Conservation (phyloP, 2,113 vertebrate species). For the Proterorhinus semilunaris region DNA sequence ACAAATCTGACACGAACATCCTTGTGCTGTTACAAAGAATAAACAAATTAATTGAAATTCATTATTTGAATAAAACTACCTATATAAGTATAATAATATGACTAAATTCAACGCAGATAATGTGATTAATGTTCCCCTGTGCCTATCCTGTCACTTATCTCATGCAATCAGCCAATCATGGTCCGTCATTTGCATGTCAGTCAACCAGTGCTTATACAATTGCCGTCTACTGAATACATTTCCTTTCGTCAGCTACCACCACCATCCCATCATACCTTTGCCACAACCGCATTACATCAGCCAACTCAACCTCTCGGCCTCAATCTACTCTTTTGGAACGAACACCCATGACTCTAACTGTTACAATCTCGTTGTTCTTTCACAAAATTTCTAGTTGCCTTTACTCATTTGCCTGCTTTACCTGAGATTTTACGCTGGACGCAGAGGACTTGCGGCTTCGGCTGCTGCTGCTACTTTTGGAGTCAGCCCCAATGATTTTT, state of each 20-base stretch:
- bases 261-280: not conserved
- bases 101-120: not conserved
- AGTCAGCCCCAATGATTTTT: not conserved
- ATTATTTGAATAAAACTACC: too few species aligned
- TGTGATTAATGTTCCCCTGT: not conserved
- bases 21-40: constrained; percentile 36
- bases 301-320: too few species aligned
- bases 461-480: constrained; percentile 22
- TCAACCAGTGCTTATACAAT: too few species aligned
- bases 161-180: not conserved
- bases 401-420: not conserved
- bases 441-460: constrained; percentile 39
- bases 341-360: too few species aligned
- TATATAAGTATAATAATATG: not conserved
- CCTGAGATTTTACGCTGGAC: constrained; percentile 48
- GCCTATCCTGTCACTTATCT: not conserved
- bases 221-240: not conserved
- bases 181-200: too few species aligned
- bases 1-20: constrained; percentile 33
- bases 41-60: too few species aligned
- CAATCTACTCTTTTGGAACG: too few species aligned
- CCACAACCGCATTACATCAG: too few species aligned
- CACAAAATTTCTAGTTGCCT: not conserved
- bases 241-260: not conserved
- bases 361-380: not conserved